These are phyloP conservation scores for Eustalomyia histrio DNA, from an alignment of 2,888 invertebrate species.

Conservation along the genomic window DNA sequence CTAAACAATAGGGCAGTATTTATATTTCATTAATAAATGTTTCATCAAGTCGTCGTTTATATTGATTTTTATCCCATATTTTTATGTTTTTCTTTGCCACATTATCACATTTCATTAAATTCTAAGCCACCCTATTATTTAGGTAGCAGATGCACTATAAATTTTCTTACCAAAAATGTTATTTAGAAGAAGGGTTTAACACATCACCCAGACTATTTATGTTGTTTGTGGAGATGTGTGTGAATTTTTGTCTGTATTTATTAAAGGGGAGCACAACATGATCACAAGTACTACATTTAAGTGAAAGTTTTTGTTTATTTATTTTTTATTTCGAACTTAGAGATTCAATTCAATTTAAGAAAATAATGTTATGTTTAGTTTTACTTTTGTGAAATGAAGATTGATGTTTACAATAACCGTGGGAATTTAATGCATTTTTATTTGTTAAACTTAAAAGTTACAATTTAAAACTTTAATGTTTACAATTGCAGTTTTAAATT, in stretches of 20 bases:
- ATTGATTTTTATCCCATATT: no score
- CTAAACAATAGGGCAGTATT: not conserved
- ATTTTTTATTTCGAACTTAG: conserved; percentile 1
- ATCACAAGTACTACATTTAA: conserved; percentile 34
- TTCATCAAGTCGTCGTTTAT: no score
- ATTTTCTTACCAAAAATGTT: conserved; percentile 14
- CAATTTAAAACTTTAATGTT: not conserved
- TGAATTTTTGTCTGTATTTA: not conserved
- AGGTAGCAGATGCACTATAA: conserved; percentile 14
- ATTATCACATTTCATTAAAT: no score
- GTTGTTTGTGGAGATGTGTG: conserved; percentile 19
- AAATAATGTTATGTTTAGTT: conserved; percentile 17
- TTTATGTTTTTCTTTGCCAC: no score
- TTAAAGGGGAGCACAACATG: conserved; percentile 29
- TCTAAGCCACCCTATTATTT: not conserved
- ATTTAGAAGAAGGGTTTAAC: conserved; percentile 42
- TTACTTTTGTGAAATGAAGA: conserved; percentile 30
- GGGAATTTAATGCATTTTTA: conserved; percentile 52
- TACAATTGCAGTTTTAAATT: conserved; percentile 2
- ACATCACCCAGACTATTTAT: conserved; percentile 28
- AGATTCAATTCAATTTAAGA: conserved; percentile 13
- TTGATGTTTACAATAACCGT: conserved; percentile 65
- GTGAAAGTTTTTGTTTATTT: conserved; percentile 48
- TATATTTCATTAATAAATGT: not conserved
- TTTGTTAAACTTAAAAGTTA: not conserved